Base-by-base conservation (phyloP, 64 coral and sea anemone species). In the Exaiptasia diaphana region DNA sequence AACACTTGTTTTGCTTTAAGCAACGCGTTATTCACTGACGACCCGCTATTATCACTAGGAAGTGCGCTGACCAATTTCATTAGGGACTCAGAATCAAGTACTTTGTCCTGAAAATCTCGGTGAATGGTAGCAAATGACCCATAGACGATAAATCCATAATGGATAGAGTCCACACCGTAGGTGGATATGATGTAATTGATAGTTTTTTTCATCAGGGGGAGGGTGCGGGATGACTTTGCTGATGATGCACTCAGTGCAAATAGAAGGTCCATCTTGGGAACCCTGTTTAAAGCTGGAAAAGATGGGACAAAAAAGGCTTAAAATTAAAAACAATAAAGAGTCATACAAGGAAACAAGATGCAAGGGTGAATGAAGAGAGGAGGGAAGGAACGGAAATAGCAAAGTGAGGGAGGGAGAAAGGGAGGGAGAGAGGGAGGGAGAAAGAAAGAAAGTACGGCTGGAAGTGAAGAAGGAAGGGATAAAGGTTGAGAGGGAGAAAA, bases 101-200 rank as follows among this genome's bases (percentile, higher is more conserved):
- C 38, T 41, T 49, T 12, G n/a, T 41, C 69, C 4, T 10, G 36
- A 32, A 73, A 73, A 25, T 73, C 23, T 24, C 69, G 4, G 0
- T 73, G n/a, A 20, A 33, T 85, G 26, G 86, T 80, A 17, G 80
- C 85, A 12, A 64, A 38, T n/a, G 64, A 76, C 9, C 86, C 86
- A 39, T 79, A 94, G 2, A 94, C 91, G 9, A 94, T 50, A 31
- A 94, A 37, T 1, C 91, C 83, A 62, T 94, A 94, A 28, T 89
- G 86, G 34, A 94, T 69, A 52, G 73, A 35, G 32, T 71, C 87
- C n/a, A 61, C 78, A 40, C 86, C 74, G 42, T 94, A 89, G 5
- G 63, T 89, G 56, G 54, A 27, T 28, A 94, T 85, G 53, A 94
- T 85, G 38, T 83, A 76, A 29, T 69, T 85, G 31, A 94, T 80